Conservation (phyloP, 2,113 vertebrate genomes). For the Calyptommatus sinebrachiatus region DNA sequence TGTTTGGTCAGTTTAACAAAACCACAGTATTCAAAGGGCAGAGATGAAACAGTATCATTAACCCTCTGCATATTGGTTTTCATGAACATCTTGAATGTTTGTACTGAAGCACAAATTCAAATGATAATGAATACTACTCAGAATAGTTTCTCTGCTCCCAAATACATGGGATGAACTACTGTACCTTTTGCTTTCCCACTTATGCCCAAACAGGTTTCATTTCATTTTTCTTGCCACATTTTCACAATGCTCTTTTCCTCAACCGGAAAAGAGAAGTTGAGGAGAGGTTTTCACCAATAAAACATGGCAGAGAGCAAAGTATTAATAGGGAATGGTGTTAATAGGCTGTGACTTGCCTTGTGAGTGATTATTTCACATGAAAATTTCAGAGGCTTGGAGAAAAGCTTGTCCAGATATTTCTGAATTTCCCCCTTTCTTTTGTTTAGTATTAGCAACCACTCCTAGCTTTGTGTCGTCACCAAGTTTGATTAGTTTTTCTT, state of each 20-base stretch:
- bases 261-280: neutral
- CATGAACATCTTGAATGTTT: rapidly evolving
- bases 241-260: neutral
- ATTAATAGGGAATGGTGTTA: neutral
- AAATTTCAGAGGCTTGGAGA: no score
- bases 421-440: no score
- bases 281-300: neutral
- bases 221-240: neutral
- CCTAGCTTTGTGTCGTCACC: no score
- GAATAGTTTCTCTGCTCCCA: neutral
- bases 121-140: neutral
- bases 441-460: no score
- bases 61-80: neutral
- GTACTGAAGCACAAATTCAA: neutral
- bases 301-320: neutral
- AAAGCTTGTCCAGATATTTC: no score
- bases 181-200: neutral
- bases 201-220: neutral
- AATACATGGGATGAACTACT: neutral
- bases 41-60: neutral
- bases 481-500: no score
- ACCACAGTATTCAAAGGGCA: neutral
- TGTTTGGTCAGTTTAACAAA: neutral
- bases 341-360: no score
- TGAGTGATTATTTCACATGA: no score